A percentile compares a stretch with the other conserved stretches of the same genome.
Evolutionary conservation across 2,113 vertebrate genomes (phyloP).

Genomic region (Dasypus novemcinctus): DNA sequence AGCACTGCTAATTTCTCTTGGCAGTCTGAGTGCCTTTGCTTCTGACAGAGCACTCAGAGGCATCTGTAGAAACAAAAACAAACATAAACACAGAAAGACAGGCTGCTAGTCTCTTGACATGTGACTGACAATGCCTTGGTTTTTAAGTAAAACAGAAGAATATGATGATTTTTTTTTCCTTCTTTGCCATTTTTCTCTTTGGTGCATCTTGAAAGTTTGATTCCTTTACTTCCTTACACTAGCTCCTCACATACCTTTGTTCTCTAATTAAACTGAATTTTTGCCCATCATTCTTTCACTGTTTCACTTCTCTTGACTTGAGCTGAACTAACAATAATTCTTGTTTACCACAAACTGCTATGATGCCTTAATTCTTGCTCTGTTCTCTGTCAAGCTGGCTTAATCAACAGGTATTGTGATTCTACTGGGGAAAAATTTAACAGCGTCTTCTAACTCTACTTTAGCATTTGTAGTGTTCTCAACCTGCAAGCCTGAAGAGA

Average conservation of each 20-base stretch:
- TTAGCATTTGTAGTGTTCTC: background rate
- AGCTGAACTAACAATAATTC: background rate
- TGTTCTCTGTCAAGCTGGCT: background rate
- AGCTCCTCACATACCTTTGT: background rate
- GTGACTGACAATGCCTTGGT: background rate
- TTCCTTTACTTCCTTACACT: slow-evolving; percentile 5
- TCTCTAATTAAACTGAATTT: slow-evolving; percentile 26
- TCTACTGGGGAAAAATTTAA: background rate
- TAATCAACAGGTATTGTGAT: background rate
- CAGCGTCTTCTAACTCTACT: background rate
- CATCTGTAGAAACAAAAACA: slow-evolving; percentile 49
- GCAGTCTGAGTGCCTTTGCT: slow-evolving; percentile 29
- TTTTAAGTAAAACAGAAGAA: slow-evolving; percentile 27
- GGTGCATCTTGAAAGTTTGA: slow-evolving; percentile 20
- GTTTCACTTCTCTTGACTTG: background rate
- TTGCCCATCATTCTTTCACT: background rate
- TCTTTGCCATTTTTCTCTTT: background rate
- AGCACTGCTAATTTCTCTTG: slow-evolving; percentile 39
- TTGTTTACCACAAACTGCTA: background rate
- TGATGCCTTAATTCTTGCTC: background rate
- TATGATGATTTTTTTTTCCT: background rate
- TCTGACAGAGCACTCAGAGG: slow-evolving; percentile 37
- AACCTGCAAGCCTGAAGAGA: background rate
- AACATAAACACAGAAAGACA: slow-evolving; percentile 29
- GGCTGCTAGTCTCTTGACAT: background rate